Evolutionary conservation across 2,113 vertebrate genomes (phyloP), one percentile per base, ranked within the genome.

Genomic region (Heptranchias perlo): DNA sequence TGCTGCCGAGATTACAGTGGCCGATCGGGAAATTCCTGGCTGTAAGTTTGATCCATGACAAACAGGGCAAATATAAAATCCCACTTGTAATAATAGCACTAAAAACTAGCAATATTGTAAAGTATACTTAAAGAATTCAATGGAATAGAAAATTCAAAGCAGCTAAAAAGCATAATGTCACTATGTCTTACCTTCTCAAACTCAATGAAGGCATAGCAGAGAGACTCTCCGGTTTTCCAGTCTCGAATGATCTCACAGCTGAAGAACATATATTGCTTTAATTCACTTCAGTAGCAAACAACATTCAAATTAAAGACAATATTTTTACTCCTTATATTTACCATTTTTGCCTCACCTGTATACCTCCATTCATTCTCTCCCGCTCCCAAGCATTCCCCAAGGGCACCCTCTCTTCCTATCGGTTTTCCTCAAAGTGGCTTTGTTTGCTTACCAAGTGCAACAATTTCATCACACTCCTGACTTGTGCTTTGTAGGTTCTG

Each of bases 241-340:
- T 99, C 99, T 96, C 99, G 96, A 97, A 99, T 99, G 97, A 99
- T 99, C 98, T 99, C 99, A 97, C 99, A 99, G 97, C 99, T 99
- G 96, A 96, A 98, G 97, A 96, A 96, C 47, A 95, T 21, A 95
- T 69, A 16, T 49, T 49, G 62, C 4, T 52, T 73, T 49, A 93
- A 64, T 64, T 93, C 91, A 93, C 61, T 93, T 64, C 49, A 31
- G 13, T 64, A 62, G 18, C 58, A 93, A 93, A 54, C 49, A 64
- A 64, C 3, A 10, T 52, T 95, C 28, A 49, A 65, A 95, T 47
- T 52, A 69, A 64, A 93, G 58, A 35, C 11, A 31, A 35, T 16
- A 47, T n/a, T 44, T 82, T 82, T 25, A 78, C 44, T 25, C 82
- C 44, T 84, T 31, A 47, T 44, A 84, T 47, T 39, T 47, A 54